phyloP scores from a whole-genome alignment of 2,888 invertebrate genomes.

The Nephrotoma appendiculata region DNA sequence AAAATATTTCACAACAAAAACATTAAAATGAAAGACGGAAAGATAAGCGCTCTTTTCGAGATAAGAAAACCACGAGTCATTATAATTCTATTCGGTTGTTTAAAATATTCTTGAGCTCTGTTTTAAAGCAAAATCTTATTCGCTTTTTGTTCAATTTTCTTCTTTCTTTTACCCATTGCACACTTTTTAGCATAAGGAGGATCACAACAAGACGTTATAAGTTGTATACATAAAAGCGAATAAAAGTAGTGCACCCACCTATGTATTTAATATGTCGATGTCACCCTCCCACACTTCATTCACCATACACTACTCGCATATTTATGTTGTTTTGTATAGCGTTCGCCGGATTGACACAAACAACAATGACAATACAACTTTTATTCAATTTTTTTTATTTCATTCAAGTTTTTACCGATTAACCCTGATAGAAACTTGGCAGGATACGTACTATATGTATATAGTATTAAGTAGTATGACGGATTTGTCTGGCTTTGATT shows the following conservation, averaged over 20 bases:
- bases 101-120: background rate
- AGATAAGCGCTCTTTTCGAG: background rate
- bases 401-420: background rate
- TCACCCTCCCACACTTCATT: background rate
- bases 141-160: background rate
- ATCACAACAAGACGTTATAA: background rate
- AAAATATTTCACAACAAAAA: background rate
- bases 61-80: background rate
- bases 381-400: background rate
- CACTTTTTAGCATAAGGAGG: background rate
- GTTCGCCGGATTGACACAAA: background rate
- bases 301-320: background rate
- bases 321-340: background rate
- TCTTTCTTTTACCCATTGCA: background rate
- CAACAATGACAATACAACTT: background rate
- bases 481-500: too few relatives aligned
- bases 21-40: background rate
- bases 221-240: background rate
- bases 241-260: background rate
- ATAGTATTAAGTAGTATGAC: too few relatives aligned
- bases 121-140: background rate
- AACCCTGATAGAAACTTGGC: background rate
- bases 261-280: background rate
- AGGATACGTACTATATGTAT: background rate
- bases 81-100: background rate